Conservation (phyloP, 2,113 vertebrate genomes). For the Sebastes fasciatus region DNA sequence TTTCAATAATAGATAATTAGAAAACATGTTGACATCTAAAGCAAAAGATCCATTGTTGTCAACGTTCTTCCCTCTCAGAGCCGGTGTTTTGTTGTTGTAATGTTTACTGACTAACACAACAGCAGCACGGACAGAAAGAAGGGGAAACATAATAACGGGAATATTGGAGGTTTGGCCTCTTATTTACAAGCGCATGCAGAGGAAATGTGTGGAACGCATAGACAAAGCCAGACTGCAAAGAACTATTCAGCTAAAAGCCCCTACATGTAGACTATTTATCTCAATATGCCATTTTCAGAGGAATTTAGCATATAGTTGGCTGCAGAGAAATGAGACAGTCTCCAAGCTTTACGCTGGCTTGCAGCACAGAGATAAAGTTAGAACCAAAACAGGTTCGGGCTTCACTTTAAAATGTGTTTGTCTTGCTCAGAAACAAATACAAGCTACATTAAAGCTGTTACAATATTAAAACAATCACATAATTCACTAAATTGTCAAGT, state of each 20-base stretch:
- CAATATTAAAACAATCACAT: not conserved
- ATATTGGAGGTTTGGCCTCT: slow-evolving; percentile 9
- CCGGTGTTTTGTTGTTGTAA: not conserved
- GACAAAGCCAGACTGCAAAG: slow-evolving; percentile 16
- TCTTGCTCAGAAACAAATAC: not conserved
- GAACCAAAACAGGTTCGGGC: not conserved
- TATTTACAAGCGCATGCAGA: slow-evolving; percentile 13
- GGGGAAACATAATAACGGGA: slow-evolving; percentile 1
- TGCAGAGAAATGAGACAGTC: slow-evolving; percentile 22
- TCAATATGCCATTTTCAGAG: slow-evolving; percentile 20
- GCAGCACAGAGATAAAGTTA: not conserved
- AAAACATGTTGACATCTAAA: slow-evolving; percentile 20
- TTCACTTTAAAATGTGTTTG: not conserved
- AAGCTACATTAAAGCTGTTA: not conserved
- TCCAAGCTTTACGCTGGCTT: not conserved
- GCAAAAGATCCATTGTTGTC: not conserved
- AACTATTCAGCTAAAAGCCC: not conserved
- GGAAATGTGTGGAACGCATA: not conserved
- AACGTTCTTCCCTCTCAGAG: not conserved
- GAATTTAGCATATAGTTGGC: not conserved
- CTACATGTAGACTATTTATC: slow-evolving; percentile 14
- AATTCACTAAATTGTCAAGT: not conserved
- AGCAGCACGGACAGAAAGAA: not conserved
- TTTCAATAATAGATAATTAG: not conserved
- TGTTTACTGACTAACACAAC: not conserved